phyloP scores from a whole-genome alignment of 2,888 invertebrate genomes.

The Lithosia quadra region DNA sequence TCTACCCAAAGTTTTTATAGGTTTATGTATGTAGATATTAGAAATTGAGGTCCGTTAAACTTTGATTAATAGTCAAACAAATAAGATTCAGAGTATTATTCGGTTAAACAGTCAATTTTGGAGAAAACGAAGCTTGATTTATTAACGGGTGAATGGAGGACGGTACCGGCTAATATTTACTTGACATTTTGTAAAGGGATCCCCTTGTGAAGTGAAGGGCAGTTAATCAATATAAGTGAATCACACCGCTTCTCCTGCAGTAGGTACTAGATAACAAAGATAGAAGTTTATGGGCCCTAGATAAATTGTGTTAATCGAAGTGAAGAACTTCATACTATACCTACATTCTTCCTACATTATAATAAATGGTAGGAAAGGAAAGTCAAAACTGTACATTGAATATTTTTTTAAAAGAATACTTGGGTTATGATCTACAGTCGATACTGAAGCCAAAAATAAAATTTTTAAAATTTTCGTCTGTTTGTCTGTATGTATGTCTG shows the following conservation, averaged over 20 bases:
- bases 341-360: no score
- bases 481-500: no score
- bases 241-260: neutral
- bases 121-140: constrained; percentile 6
- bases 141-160: constrained; percentile 8
- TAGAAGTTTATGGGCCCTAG: neutral
- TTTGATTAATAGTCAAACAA: neutral
- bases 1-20: no score
- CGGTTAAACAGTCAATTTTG: constrained; percentile 2
- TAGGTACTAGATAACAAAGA: constrained; percentile 8
- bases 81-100: neutral
- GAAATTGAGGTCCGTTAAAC: neutral
- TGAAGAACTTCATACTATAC: no score
- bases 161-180: constrained; percentile 14
- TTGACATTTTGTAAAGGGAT: constrained; percentile 17
- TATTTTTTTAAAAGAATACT: no score
- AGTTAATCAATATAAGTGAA: constrained; percentile 18
- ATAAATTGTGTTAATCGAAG: neutral
- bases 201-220: constrained; percentile 3
- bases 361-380: no score
- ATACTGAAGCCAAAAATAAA: no score
- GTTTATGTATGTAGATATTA: neutral
- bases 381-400: no score
- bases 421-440: no score
- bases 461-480: no score